Evolutionary conservation across 2,888 invertebrate genomes (phyloP).

Genomic region (Drosophila mayaguana): DNA sequence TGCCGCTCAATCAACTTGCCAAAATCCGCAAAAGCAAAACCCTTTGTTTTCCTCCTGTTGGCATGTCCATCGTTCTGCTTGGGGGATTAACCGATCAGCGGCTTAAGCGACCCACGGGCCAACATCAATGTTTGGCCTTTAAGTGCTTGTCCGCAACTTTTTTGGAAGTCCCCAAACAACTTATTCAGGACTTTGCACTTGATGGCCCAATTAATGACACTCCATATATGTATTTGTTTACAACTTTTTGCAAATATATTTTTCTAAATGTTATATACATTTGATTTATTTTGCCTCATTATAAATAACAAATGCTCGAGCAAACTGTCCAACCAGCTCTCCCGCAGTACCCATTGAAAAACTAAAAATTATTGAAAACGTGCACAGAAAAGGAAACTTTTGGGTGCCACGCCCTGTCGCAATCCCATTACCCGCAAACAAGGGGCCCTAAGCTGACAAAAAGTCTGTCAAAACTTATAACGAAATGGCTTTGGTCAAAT

Average conservation of each 20-base stretch:
- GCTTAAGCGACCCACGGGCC: slow-evolving; percentile 39
- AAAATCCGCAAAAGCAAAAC: slow-evolving; percentile 42
- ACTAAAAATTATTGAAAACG: slow-evolving; percentile 75
- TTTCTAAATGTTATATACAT: slow-evolving; percentile 11
- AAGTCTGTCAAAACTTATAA: slow-evolving; percentile 64
- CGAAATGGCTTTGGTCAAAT: slow-evolving; percentile 67
- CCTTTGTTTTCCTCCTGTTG: slow-evolving; percentile 26
- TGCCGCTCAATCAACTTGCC: slow-evolving; percentile 60
- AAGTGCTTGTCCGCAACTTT: slow-evolving; percentile 46
- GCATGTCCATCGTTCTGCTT: slow-evolving; percentile 20
- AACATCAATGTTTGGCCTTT: slow-evolving; percentile 13
- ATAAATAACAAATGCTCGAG: slow-evolving; percentile 7
- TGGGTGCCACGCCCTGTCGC: slow-evolving; percentile 24
- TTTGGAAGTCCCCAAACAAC: slow-evolving; percentile 23
- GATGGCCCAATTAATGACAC: slow-evolving; percentile 71
- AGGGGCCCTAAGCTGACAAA: slow-evolving; percentile 32
- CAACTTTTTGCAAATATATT: slow-evolving; percentile 23
- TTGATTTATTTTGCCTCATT: slow-evolving; percentile 10
- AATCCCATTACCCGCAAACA: slow-evolving; percentile 24
- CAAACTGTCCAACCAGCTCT: slow-evolving; percentile 14
- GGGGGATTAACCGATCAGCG: slow-evolving; percentile 57
- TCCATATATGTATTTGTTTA: slow-evolving; percentile 57
- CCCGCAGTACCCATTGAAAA: slow-evolving; percentile 35
- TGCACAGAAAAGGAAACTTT: slow-evolving; percentile 56
- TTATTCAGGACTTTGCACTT: slow-evolving; percentile 48